Base-by-base conservation (phyloP, 2,888 invertebrate species). In the Eilema depressum region DNA sequence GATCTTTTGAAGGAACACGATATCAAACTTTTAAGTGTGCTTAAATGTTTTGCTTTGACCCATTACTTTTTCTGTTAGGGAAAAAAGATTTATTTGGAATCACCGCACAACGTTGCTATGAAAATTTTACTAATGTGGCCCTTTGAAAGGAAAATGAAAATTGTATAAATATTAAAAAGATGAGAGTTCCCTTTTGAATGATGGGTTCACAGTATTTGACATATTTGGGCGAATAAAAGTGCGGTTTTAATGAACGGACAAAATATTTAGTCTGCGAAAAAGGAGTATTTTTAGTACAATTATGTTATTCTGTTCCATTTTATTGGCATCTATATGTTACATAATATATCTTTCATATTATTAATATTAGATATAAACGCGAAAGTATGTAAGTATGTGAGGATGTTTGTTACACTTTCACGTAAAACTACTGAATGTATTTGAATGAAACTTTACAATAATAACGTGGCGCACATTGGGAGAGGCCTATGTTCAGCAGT, bases 1-100 rank as follows among this genome's bases (percentile, higher is more conserved):
- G 83, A 86, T 83, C 83, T 77, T 82, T 83, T 83, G 80, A 84
- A 70, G 82, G 53, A 2, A 53, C 53, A 53, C n/a, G n/a, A 53
- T 53, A 10, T 53, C 2, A 1, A 53, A 53, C 8, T 83, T 80
- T 79, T 65, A 64, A 65, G 28, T 67, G 28, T n/a, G 47, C 8
- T 47, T 71, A 25, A 56, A 67, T 61, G 64, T 62, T 37, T 28
- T 60, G 63, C 25, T 66, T 70, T 57, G 11, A 33, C 17, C 66
- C 57, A 33, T 69, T 72, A 66, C 28, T 60, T 65, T 59, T 26
- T 10, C 62, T 62, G 53, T 26, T 64, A 71, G 20, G 41, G 2
- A 61, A 59, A 75, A 71, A 61, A 66, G 66, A 61, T 71, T 71
- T 66, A 47, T n/a, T 53, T n/a, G n/a, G 64, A 68, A 63, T 37